Conservation (phyloP, 2,113 vertebrate species). For the Neoarius graeffei region DNA sequence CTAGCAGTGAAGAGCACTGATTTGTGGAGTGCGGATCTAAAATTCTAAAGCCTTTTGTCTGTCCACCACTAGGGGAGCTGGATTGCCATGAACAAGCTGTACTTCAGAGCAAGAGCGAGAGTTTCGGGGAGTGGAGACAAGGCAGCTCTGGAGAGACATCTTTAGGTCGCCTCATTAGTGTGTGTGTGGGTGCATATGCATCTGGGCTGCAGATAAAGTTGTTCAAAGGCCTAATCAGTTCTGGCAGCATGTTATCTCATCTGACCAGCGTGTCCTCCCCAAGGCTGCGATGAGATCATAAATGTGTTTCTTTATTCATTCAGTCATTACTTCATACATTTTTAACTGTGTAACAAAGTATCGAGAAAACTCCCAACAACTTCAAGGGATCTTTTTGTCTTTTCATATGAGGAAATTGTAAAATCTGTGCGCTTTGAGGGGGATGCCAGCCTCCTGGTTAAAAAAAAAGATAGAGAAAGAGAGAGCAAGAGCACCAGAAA, state of each 20-base stretch:
- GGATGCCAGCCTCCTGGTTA: neutral
- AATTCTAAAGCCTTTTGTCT: neutral
- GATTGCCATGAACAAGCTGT: neutral
- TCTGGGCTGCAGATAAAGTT: slow-evolving; percentile 66
- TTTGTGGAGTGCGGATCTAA: neutral
- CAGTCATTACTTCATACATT: slow-evolving; percentile 59
- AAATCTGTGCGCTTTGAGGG: slow-evolving; percentile 8
- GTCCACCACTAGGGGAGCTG: slow-evolving; percentile 48
- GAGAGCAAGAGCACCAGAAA: neutral
- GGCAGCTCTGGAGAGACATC: slow-evolving; percentile 32
- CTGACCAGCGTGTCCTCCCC: slow-evolving; percentile 61
- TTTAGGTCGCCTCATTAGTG: slow-evolving; percentile 39
- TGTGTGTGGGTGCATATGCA: slow-evolving; percentile 32
- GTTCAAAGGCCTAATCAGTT: slow-evolving; percentile 73
- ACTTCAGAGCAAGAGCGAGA: slow-evolving; percentile 51
- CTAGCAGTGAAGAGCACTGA: neutral
- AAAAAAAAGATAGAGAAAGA: neutral
- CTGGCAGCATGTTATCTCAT: slow-evolving; percentile 72
- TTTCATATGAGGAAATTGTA: neutral
- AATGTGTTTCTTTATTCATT: slow-evolving; percentile 60
- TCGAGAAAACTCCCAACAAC: neutral
- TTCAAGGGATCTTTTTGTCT: neutral
- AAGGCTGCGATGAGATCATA: slow-evolving; percentile 50
- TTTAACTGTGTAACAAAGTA: neutral
- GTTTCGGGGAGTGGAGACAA: slow-evolving; percentile 55